Evolutionary conservation across 2,888 invertebrate genomes (phyloP).

Genomic region (Acleris sparsana): DNA sequence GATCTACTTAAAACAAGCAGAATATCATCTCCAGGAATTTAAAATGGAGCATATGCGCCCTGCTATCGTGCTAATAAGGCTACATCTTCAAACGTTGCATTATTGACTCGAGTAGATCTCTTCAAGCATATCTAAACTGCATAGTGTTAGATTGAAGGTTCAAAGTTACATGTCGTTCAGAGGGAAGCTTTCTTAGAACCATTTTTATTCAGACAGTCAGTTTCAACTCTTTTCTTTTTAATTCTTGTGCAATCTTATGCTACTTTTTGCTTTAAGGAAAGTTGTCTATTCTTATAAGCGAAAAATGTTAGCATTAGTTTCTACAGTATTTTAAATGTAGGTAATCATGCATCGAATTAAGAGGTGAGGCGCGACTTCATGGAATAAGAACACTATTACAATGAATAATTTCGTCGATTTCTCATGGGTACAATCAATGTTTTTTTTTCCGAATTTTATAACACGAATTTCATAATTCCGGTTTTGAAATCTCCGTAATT

Average conservation of each 20-base stretch:
- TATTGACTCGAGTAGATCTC: constrained; percentile 20
- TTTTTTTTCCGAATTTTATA: no score
- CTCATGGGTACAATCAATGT: no score
- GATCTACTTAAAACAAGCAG: background rate
- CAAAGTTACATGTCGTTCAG: background rate
- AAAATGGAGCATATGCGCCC: constrained; percentile 13
- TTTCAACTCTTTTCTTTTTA: constrained; percentile 30
- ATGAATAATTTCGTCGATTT: no score
- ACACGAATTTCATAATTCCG: no score
- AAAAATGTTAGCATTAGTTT: no score
- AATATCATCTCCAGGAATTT: constrained; percentile 5
- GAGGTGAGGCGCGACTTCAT: no score
- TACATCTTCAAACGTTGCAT: constrained; percentile 21
- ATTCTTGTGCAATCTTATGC: constrained; percentile 35
- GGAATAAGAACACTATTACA: no score
- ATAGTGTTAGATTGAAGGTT: background rate
- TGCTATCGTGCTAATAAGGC: constrained; percentile 22
- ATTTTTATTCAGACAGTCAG: constrained; percentile 31
- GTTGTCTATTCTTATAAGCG: background rate
- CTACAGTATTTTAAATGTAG: no score
- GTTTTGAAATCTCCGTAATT: no score
- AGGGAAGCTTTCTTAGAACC: constrained; percentile 14
- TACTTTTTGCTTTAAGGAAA: constrained; percentile 24
- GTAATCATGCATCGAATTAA: no score
- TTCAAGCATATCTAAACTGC: constrained; percentile 1